phyloP scores from a whole-genome alignment of 92 coral and sea anemone species.

The Palythoa grandis region DNA sequence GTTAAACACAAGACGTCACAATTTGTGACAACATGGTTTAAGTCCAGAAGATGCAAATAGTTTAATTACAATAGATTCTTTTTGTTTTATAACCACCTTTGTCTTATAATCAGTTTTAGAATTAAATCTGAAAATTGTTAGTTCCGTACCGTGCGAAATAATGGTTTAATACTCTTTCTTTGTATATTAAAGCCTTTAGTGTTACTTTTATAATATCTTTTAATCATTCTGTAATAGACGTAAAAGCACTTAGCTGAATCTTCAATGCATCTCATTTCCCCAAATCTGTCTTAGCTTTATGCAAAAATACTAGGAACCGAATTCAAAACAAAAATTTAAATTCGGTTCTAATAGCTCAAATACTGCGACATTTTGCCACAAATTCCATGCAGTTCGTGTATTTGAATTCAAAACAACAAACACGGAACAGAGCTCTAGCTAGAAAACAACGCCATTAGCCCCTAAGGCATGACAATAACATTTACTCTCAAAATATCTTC shows the following conservation, averaged over 20 bases:
- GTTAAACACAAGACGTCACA: conserved; percentile 2
- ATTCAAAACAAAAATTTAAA: neutral
- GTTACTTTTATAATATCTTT: neutral
- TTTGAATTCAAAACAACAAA: neutral
- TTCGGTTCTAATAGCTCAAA: neutral
- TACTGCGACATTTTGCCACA: neutral
- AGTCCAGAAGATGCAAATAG: neutral
- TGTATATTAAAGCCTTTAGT: neutral
- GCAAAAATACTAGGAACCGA: neutral
- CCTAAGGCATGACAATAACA: neutral
- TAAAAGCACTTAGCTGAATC: conserved; percentile 16
- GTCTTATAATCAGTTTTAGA: conserved; percentile 3
- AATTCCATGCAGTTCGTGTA: neutral
- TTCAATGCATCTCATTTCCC: neutral
- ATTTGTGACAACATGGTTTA: neutral
- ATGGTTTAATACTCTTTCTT: conserved; percentile 11
- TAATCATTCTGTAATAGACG: conserved; percentile 9
- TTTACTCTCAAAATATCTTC: neutral
- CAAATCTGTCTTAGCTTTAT: conserved; percentile 10
- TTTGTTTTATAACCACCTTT: neutral
- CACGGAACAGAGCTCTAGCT: neutral
- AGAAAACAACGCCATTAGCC: neutral
- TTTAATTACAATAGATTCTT: neutral
- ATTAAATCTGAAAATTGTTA: neutral
- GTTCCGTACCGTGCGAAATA: conserved; percentile 5